phyloP scores from a whole-genome alignment of 2,888 invertebrate species.

The Ligdia adustata region DNA sequence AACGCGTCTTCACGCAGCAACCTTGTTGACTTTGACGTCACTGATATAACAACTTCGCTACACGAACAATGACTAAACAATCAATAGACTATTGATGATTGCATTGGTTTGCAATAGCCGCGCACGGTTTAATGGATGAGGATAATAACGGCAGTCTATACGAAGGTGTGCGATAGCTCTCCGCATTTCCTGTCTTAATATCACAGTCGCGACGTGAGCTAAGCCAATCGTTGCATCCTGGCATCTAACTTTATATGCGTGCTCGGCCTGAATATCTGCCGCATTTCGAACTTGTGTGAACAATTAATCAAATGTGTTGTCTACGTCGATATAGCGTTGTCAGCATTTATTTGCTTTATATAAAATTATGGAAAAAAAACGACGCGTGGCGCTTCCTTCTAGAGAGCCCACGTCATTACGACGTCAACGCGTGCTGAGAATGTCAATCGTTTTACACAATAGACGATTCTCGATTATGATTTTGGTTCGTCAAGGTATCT shows the following conservation, averaged over 20 bases:
- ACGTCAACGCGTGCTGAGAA: conserved; percentile 48
- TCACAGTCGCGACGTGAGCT: conserved; percentile 64
- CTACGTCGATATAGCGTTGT: conserved; percentile 64
- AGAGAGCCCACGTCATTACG: conserved; percentile 42
- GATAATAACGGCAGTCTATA: conserved; percentile 23
- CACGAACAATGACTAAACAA: conserved; percentile 43
- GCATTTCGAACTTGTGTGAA: conserved; percentile 66
- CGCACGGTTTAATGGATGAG: conserved; percentile 18
- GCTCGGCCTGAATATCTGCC: conserved; percentile 56
- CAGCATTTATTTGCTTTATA: conserved; percentile 57
- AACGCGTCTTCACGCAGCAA: conserved; percentile 47
- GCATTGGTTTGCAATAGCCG: conserved; percentile 24
- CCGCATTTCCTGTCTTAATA: conserved; percentile 39
- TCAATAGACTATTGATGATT: conserved; percentile 36
- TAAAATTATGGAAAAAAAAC: conserved; percentile 39
- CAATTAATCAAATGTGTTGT: conserved; percentile 76
- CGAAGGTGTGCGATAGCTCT: conserved; percentile 33
- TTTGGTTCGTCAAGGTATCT: conserved; percentile 36
- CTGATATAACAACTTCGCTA: conserved; percentile 46
- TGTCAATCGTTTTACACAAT: conserved; percentile 51
- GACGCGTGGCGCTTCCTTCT: conserved; percentile 32
- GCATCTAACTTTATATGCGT: conserved; percentile 76
- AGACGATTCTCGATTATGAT: conserved; percentile 46
- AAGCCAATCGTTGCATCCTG: conserved; percentile 70
- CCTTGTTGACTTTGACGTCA: conserved; percentile 44